Evolutionary conservation across 2,113 vertebrate species (phyloP).

Genomic region (Rhynchopsitta pachyrhyncha): DNA sequence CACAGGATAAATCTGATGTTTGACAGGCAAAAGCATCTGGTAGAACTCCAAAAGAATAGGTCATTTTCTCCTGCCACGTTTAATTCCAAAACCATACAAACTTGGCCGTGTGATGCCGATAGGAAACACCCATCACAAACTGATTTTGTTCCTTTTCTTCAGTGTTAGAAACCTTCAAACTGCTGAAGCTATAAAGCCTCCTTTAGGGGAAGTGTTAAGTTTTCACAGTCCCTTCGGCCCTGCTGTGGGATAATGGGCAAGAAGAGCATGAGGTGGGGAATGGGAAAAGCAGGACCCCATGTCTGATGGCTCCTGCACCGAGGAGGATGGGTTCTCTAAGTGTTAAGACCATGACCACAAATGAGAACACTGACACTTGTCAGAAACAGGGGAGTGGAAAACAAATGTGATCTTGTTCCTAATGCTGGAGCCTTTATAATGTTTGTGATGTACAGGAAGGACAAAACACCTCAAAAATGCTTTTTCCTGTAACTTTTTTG

Average conservation of each 20-base stretch:
- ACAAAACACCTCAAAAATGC: neutral
- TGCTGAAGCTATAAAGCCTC: neutral
- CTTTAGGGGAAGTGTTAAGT: neutral
- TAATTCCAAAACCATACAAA: neutral
- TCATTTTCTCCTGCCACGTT: neutral
- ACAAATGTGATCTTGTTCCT: neutral
- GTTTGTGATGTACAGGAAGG: neutral
- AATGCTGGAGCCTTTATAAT: neutral
- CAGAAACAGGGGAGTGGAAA: neutral
- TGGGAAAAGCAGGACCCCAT: neutral
- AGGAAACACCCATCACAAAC: neutral
- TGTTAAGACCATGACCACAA: neutral
- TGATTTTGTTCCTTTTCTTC: neutral
- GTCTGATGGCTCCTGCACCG: rapidly evolving
- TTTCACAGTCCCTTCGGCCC: neutral
- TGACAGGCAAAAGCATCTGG: neutral
- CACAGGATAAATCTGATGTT: neutral
- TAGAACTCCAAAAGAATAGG: neutral
- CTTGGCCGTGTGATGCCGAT: neutral
- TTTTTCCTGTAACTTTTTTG: neutral
- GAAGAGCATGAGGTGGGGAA: neutral
- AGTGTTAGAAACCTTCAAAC: neutral
- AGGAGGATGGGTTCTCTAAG: neutral
- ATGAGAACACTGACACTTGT: neutral
- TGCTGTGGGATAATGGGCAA: rapidly evolving